Evolutionary conservation across 2,113 vertebrate species (phyloP).

Genomic region (Plecturocebus donacophilus): DNA sequence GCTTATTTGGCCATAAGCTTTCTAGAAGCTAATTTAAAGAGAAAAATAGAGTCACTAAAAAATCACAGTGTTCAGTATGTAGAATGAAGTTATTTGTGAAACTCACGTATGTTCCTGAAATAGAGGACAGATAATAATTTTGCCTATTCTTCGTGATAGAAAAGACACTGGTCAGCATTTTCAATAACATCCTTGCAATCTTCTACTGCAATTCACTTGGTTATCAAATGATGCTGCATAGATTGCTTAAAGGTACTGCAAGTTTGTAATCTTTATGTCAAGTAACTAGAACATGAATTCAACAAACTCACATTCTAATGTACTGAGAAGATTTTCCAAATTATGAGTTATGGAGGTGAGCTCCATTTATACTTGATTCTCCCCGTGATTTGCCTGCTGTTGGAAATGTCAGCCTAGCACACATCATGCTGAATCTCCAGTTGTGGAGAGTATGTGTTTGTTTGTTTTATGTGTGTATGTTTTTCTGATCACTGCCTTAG

Average conservation of each 20-base stretch:
- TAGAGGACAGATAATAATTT: neutral
- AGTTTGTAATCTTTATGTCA: neutral
- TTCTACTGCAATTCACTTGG: neutral
- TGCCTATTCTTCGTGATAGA: neutral
- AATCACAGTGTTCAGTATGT: neutral
- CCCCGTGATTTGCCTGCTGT: neutral
- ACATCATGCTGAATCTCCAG: neutral
- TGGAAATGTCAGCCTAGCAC: neutral
- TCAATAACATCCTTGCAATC: neutral
- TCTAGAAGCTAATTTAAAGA: neutral
- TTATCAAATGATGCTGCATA: neutral
- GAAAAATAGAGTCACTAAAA: neutral
- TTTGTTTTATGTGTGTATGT: neutral
- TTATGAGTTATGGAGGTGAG: neutral
- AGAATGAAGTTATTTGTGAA: neutral
- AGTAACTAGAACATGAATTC: neutral
- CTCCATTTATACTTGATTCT: neutral
- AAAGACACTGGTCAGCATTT: neutral
- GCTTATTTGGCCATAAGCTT: neutral
- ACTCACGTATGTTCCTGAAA: neutral
- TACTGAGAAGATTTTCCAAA: neutral
- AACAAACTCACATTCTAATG: neutral
- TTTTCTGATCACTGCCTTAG: neutral
- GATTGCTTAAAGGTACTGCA: neutral
- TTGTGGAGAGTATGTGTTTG: neutral